Base-by-base conservation (phyloP, 2,113 vertebrate genomes). In the Sardina pilchardus region DNA sequence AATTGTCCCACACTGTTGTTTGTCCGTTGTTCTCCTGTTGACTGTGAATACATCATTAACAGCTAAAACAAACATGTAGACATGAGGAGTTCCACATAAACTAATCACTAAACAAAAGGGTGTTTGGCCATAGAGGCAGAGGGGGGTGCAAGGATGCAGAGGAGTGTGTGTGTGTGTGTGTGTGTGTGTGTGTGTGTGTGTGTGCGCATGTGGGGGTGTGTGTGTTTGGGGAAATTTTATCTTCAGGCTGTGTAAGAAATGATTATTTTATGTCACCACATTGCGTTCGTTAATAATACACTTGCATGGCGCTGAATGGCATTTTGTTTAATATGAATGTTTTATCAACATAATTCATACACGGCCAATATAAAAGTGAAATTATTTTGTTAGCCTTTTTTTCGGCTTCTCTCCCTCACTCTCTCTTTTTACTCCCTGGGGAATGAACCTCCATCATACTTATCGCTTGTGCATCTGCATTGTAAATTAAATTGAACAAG, bases 401-500 rank as follows among this genome's bases (percentile, higher is more conserved):
- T 81, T 84, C 10, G 30, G 8, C 24, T 30, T 84, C 81, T 84
- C 81, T 81, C 42, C 50, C 83, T 34, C 63, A 12, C 63, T 71
- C 63, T 34, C 81, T 56, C 44, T 45, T 82, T 47, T 86, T 85
- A 43, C 82, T 89, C 90, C 89, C 88, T 89, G 86, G 78, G 85
- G 91, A 89, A 92, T 90, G 88, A 92, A 92, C 90, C 90, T 89
- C 84, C 50, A 42, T 92, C 89, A 90, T 89, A 92, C 87, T 91
- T 92, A 91, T 92, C 88, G 85, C 75, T 50, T 50, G 86, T 50
- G 87, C 89, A 92, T 94, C 92, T 90, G 89, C 90, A 88, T 88
- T 92, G 90, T 92, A 93, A 94, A 94, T 95, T 88, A 92, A 94
- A 92, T 89, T 87, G 92, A 94, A 94, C 91, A 94, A 93, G 92